These are phyloP conservation scores for Adelges cooleyi DNA, from an alignment of 1,140 invertebrate genomes.

Conservation along the genomic window DNA sequence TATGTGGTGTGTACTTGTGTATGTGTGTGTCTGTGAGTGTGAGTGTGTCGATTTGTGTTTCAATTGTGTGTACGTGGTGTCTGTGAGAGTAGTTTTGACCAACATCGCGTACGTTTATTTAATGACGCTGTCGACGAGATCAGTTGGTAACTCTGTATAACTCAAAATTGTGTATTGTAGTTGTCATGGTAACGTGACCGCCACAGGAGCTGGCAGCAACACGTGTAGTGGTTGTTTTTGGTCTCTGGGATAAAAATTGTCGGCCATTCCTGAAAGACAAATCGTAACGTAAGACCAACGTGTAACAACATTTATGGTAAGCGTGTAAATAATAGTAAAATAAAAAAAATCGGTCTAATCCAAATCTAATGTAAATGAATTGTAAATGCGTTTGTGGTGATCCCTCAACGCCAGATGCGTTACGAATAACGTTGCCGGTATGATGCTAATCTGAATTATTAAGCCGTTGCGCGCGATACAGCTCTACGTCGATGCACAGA, in stretches of 20 bases:
- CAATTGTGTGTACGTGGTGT: not conserved
- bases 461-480: too few species aligned
- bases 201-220: too few species aligned
- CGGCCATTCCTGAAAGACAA: not conserved
- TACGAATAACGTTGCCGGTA: too few species aligned
- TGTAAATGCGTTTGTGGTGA: too few species aligned
- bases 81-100: slow-evolving; percentile 25
- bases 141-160: slow-evolving; percentile 27
- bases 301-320: too few species aligned
- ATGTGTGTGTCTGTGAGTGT: not conserved
- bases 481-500: too few species aligned
- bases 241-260: not conserved
- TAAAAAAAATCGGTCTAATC: not conserved
- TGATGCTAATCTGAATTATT: too few species aligned
- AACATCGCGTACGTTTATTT: slow-evolving; percentile 27
- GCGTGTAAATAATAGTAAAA: not conserved
- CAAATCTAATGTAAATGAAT: too few species aligned
- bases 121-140: slow-evolving; percentile 29
- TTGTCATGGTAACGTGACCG: slow-evolving; percentile 25
- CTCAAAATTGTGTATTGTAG: slow-evolving; percentile 23
- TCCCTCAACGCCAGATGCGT: too few species aligned
- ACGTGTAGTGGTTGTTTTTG: not conserved
- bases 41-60: too few species aligned
- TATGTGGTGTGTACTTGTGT: slow-evolving; percentile 22
- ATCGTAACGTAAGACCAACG: too few species aligned